Evolutionary conservation across 2,888 invertebrate genomes (phyloP).

Genomic region (Drymonia ruficornis): DNA sequence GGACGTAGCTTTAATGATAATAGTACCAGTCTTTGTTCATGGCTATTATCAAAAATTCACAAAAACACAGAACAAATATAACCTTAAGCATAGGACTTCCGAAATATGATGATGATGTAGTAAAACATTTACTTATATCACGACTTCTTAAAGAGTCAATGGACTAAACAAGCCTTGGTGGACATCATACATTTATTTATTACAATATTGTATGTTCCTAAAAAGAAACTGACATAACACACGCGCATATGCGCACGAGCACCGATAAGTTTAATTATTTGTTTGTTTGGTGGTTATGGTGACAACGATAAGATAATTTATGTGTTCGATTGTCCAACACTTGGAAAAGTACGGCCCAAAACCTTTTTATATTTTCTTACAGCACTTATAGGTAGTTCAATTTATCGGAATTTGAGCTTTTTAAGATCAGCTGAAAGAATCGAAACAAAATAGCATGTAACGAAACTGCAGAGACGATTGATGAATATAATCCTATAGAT

Average conservation of each 20-base stretch:
- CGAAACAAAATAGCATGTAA: no score
- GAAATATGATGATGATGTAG: no score
- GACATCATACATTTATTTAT: not conserved
- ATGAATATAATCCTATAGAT: no score
- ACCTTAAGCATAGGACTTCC: no score
- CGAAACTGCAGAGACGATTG: no score
- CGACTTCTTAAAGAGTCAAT: no score
- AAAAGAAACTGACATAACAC: not conserved
- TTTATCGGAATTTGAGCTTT: no score
- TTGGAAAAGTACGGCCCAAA: not conserved
- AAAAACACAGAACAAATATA: no score
- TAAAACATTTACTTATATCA: no score
- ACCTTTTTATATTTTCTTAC: not conserved
- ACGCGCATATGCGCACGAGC: constrained; percentile 3
- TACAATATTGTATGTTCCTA: not conserved
- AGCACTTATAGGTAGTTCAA: no score
- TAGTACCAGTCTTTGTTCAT: not conserved
- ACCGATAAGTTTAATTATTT: constrained; percentile 6
- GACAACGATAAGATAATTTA: constrained; percentile 6
- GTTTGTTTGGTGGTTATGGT: constrained; percentile 3
- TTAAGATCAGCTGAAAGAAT: no score
- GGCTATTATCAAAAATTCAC: not conserved
- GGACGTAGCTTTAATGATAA: not conserved
- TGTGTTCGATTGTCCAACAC: constrained; percentile 3
- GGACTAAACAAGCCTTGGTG: no score